Percentiles rank a stretch among this genome's conserved stretches.
These are phyloP conservation scores for Desoria tigrina DNA, from an alignment of 2,888 invertebrate species.

Conservation along the genomic window DNA sequence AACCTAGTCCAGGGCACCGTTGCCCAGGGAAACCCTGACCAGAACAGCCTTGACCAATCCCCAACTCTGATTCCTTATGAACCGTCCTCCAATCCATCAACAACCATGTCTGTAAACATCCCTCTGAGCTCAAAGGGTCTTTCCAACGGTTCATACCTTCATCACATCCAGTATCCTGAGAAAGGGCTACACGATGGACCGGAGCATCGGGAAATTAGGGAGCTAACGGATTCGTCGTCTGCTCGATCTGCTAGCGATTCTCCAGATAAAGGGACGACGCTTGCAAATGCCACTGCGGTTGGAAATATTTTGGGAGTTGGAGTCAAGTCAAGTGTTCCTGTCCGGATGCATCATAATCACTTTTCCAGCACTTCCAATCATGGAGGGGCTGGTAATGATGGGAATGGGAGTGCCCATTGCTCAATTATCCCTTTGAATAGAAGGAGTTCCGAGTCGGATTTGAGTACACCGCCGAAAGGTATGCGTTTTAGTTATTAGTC, in stretches of 20 bases:
- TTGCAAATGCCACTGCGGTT: too few relatives aligned
- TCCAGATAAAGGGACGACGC: too few relatives aligned
- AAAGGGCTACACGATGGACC: too few relatives aligned
- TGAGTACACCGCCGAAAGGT: constrained; percentile 93
- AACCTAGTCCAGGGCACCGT: constrained; percentile 3
- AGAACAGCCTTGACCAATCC: not conserved
- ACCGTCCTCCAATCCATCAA: not conserved
- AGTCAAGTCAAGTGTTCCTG: too few relatives aligned
- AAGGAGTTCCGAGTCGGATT: constrained; percentile 88
- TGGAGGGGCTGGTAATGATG: too few relatives aligned
- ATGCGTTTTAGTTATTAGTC: constrained; percentile 52
- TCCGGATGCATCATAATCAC: too few relatives aligned
- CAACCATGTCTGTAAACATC: not conserved
- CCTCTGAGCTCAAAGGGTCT: too few relatives aligned
- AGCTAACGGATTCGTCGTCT: not conserved
- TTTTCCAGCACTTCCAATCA: too few relatives aligned
- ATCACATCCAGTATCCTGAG: too few relatives aligned
- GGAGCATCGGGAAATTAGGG: not conserved
- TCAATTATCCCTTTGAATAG: constrained; percentile 55
- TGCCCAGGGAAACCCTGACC: constrained; percentile 11
- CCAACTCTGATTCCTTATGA: not conserved
- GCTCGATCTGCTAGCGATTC: not conserved
- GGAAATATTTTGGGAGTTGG: too few relatives aligned
- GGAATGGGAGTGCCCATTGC: too few relatives aligned
- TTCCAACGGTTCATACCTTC: too few relatives aligned